phyloP scores from a whole-genome alignment of 2,113 vertebrate species.

The Hoplias malabaricus region DNA sequence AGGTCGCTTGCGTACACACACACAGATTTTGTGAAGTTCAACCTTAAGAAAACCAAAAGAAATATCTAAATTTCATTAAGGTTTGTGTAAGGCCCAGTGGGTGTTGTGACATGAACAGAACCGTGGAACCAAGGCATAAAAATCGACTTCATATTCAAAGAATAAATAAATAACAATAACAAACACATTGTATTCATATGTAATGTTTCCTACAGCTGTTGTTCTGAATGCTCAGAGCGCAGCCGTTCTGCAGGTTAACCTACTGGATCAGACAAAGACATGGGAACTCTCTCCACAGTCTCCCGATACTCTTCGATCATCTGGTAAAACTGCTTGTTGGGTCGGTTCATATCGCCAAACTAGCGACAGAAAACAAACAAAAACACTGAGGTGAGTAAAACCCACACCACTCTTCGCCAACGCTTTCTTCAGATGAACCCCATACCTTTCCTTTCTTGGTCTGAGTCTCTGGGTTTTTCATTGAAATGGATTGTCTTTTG shows the following conservation, averaged over 20 bases:
- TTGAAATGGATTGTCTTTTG: slow-evolving; percentile 80
- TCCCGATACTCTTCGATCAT: slow-evolving; percentile 92
- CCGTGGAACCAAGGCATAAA: too few relatives aligned
- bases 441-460: slow-evolving; percentile 84
- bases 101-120: too few relatives aligned
- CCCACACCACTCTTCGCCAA: neutral
- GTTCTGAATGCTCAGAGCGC: too few relatives aligned
- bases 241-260: slow-evolving; percentile 58
- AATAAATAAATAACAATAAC: neutral
- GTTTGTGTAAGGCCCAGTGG: too few relatives aligned
- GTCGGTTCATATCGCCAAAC: slow-evolving; percentile 81
- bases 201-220: neutral
- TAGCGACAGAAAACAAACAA: slow-evolving; percentile 50
- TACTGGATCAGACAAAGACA: slow-evolving; percentile 79
- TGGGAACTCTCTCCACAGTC: slow-evolving; percentile 79
- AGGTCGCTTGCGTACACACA: slow-evolving; percentile 94
- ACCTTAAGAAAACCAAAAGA: slow-evolving; percentile 68
- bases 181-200: neutral
- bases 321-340: slow-evolving; percentile 90
- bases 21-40: slow-evolving; percentile 87
- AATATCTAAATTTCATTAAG: neutral
- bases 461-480: slow-evolving; percentile 77
- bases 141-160: too few relatives aligned
- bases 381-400: neutral
- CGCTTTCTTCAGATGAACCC: neutral